Percentiles rank a stretch among this genome's conserved stretches.
Evolutionary conservation across 2,113 vertebrate species (phyloP).

Genomic region (Phodopus roborovskii): DNA sequence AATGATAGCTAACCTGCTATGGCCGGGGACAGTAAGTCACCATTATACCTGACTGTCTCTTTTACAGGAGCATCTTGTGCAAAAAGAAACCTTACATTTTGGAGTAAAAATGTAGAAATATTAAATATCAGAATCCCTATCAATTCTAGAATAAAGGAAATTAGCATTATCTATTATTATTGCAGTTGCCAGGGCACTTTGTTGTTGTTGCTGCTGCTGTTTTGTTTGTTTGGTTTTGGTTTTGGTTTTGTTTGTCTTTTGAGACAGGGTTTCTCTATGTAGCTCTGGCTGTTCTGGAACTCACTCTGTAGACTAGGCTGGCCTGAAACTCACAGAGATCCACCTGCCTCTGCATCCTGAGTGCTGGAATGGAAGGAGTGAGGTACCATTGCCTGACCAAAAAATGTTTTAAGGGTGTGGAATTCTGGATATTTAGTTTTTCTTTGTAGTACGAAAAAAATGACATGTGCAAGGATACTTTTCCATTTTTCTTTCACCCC

Average conservation of each 20-base stretch:
- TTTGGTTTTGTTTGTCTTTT: not conserved
- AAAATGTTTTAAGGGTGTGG: not conserved
- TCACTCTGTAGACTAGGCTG: not conserved
- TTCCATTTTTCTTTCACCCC: not conserved
- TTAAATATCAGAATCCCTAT: slow-evolving; percentile 8
- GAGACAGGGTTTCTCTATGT: not conserved
- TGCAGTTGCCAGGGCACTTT: not conserved
- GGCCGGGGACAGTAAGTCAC: not conserved
- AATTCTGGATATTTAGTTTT: not conserved
- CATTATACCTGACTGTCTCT: not conserved
- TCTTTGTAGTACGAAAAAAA: not conserved
- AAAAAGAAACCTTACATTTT: not conserved
- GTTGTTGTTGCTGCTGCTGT: no score
- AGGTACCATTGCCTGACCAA: not conserved
- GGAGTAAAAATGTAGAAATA: not conserved
- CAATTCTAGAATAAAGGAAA: slow-evolving; percentile 37
- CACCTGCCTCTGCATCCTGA: not conserved
- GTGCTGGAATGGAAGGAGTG: not conserved
- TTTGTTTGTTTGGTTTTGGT: not conserved
- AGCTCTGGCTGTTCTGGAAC: not conserved
- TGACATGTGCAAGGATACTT: not conserved
- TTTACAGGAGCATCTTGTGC: not conserved
- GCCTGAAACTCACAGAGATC: not conserved
- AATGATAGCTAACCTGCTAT: not conserved
- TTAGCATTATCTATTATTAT: not conserved